Base-by-base conservation (phyloP, 2,888 invertebrate species). In the Lucinisca nassula region DNA sequence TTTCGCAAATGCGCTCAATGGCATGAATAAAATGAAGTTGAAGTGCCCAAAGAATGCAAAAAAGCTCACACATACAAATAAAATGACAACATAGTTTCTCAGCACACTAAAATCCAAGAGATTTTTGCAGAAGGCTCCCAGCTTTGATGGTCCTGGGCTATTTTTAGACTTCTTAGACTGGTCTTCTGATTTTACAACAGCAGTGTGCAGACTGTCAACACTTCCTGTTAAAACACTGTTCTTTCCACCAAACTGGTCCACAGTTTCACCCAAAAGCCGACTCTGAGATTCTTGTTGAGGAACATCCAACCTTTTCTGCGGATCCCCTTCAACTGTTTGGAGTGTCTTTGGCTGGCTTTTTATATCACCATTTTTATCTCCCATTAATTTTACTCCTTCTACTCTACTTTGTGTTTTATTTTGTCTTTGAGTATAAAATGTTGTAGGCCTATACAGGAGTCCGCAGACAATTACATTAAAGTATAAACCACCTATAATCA, bases 11-110 rank as follows among this genome's bases (percentile, higher is more conserved):
- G 91, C 92, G 55, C 92, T 87, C 10, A 87, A 49, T 0, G 95
- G 94, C 85, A 95, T 88, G 83, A 94, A 94, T 2, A 94, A 55
- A 40, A 94, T 91, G 55, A 94, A 94, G 74, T 94, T 94, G 79
- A 95, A 94, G 87, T 93, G 93, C 24, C 94, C 95, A 76, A 94
- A 93, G 73, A 94, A 94, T 21, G 89, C 77, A 1, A 94, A 79
- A 77, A 94, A 94, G 67, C 92, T 92, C 8, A 92, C 85, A 1
- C 92, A 27, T 21, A 89, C 87, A 85, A 90, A 93, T 70, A 94
- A 88, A 4, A 93, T 49, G 12, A 93, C 92, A 8, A 92, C 79
- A 10, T 90, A 92, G 79, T 89, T 93, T 75, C 85, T 91, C 35
- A 94, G 80, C 24, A 94, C 92, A 17, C 85, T 88, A 58, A 93